A percentile compares a stretch with the other conserved stretches of the same genome.
These are phyloP conservation scores for Vespertilio murinus DNA, from an alignment of 2,797 vertebrate species.

Conservation along the genomic window DNA sequence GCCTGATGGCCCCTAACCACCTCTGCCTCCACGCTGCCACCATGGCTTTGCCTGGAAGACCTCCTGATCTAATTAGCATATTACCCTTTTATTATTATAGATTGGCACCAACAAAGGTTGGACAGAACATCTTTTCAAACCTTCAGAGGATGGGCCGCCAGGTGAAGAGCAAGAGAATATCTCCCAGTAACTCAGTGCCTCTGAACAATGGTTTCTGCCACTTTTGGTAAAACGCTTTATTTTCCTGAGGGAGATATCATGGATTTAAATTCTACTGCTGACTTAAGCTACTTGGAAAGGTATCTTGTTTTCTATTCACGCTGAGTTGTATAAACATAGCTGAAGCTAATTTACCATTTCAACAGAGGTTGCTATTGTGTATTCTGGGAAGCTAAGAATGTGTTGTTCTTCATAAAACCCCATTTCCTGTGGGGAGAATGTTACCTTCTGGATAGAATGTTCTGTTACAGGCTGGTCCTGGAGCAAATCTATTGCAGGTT, in stretches of 20 bases:
- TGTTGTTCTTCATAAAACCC: neutral
- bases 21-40: no score
- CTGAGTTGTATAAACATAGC: neutral
- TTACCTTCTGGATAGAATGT: neutral
- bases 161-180: neutral
- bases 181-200: neutral
- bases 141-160: neutral
- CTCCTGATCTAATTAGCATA: no score
- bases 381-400: neutral
- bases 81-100: no score
- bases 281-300: neutral
- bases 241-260: neutral
- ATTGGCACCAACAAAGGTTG: neutral
- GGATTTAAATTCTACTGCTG: neutral
- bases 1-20: no score
- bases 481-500: neutral
- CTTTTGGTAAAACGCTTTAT: neutral
- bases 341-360: conserved; percentile 15
- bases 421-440: neutral
- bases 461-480: neutral
- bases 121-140: neutral
- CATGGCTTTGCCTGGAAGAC: no score
- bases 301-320: neutral
- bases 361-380: neutral
- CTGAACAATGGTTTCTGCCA: neutral